Percentiles rank a stretch among this genome's conserved stretches.
phyloP scores from a whole-genome alignment of 2,888 invertebrate genomes.

The Callyntrura guangdongensis region DNA sequence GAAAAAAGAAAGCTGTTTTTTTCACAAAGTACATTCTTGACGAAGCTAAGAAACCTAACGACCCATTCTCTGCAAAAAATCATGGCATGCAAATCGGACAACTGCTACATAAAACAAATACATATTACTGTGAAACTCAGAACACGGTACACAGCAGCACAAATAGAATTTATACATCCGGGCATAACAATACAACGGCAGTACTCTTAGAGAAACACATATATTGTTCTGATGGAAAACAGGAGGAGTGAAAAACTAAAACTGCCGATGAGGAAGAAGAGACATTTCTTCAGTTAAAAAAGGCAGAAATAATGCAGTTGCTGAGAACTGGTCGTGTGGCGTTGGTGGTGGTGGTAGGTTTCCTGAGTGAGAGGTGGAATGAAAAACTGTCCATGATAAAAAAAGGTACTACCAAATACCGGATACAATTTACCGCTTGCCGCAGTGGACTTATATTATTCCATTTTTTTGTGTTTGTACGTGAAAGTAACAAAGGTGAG shows the following conservation, averaged over 20 bases:
- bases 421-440: constrained; percentile 77
- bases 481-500: constrained; percentile 50
- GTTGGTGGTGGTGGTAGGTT: constrained; percentile 16
- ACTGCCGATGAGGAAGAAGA: constrained; percentile 27
- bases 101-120: background rate
- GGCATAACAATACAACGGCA: background rate
- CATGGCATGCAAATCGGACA: constrained; percentile 32
- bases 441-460: constrained; percentile 65
- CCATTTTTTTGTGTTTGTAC: constrained; percentile 16
- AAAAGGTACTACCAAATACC: constrained; percentile 68
- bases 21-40: background rate
- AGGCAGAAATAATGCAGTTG: constrained; percentile 43
- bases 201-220: too few relatives aligned
- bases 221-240: constrained; percentile 37
- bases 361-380: constrained; percentile 56
- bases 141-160: background rate
- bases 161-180: background rate
- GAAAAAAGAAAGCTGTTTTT: background rate
- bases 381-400: constrained; percentile 67
- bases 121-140: background rate
- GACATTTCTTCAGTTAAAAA: constrained; percentile 45
- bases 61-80: constrained; percentile 8
- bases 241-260: constrained; percentile 38
- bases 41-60: background rate
- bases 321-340: background rate